Percentiles rank a stretch among this genome's conserved stretches.
Conservation (phyloP, 2,113 vertebrate genomes). For the Notarius quadriscutis region DNA sequence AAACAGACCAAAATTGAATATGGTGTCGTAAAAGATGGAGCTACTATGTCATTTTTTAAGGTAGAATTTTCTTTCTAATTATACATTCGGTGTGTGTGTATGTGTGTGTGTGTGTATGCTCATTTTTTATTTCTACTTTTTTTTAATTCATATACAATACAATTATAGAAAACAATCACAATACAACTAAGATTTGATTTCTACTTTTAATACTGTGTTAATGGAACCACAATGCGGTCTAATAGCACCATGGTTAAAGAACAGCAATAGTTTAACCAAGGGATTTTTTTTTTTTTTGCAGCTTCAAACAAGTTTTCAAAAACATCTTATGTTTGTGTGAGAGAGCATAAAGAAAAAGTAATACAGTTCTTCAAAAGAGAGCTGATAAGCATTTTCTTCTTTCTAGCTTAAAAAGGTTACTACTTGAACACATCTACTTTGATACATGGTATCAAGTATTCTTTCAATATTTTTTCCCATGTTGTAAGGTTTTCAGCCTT, state of each 20-base stretch:
- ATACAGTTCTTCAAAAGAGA: not conserved
- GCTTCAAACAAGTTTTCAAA: conserved; percentile 51
- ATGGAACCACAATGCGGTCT: not conserved
- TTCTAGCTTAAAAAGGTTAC: not conserved
- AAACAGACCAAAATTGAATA: conserved; percentile 99
- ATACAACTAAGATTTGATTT: not conserved
- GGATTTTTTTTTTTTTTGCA: conserved; percentile 37
- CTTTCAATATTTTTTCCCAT: conserved; percentile 19
- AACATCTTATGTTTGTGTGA: not conserved
- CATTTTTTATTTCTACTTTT: not conserved
- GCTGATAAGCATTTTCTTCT: not conserved
- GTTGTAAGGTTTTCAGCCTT: not conserved
- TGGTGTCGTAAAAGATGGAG: conserved; percentile 92
- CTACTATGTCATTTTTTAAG: conserved; percentile 99
- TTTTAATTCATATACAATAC: too few relatives aligned
- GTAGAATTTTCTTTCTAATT: conserved; percentile 62
- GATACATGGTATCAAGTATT: not conserved
- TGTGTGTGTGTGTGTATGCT: not conserved
- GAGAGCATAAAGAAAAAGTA: not conserved
- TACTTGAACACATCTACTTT: not conserved
- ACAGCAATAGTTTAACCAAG: conserved; percentile 12
- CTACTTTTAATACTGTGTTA: conserved; percentile 6
- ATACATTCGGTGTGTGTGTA: not conserved
- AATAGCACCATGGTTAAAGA: not conserved
- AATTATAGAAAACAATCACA: too few relatives aligned